A percentile compares a stretch with the other conserved stretches of the same genome.
phyloP scores from a whole-genome alignment of 2,113 vertebrate species.

The Carollia perspicillata region DNA sequence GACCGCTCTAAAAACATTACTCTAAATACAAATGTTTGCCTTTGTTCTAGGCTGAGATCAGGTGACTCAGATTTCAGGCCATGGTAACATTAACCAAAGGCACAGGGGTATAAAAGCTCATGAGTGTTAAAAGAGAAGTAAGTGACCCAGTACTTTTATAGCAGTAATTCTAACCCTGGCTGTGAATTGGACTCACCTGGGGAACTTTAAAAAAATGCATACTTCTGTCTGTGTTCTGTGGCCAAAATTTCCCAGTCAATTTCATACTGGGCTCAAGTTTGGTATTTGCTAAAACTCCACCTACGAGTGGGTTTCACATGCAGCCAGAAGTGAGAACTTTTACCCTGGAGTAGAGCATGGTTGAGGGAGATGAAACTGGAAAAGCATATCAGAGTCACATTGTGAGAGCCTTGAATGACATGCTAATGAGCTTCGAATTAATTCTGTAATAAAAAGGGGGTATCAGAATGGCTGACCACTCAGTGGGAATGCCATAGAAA shows the following conservation, averaged over 20 bases:
- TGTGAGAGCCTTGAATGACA: neutral
- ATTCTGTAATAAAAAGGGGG: neutral
- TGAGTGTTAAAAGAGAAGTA: neutral
- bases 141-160: neutral
- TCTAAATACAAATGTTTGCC: neutral
- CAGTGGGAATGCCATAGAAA: neutral
- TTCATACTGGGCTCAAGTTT: neutral
- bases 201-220: neutral
- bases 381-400: neutral
- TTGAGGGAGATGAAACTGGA: neutral
- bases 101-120: neutral
- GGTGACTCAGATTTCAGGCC: neutral
- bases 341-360: neutral
- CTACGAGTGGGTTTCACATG: neutral
- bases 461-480: neutral
- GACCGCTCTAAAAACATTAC: neutral
- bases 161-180: neutral
- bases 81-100: neutral
- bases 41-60: neutral
- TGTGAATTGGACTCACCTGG: neutral
- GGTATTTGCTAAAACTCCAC: neutral
- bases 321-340: neutral
- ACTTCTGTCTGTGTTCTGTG: neutral
- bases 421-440: neutral
- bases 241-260: neutral